Base-by-base conservation (phyloP, 1,140 invertebrate genomes). In the Steinernema khuongi region DNA sequence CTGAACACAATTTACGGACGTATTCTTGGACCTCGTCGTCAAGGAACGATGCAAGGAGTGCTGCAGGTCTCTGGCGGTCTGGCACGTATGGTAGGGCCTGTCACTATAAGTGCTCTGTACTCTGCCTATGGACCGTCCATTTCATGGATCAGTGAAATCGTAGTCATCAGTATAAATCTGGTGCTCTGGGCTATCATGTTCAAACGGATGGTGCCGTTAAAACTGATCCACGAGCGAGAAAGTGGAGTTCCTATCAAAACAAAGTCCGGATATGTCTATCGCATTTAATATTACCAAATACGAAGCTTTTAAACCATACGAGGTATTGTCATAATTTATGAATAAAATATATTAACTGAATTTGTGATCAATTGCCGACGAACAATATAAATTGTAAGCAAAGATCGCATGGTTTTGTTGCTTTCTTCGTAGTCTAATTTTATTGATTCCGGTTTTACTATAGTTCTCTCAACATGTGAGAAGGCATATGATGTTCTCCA, bases 1-100 rank as follows among this genome's bases (percentile, higher is more conserved):
- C 2, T 11, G 14, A 72, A 19, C 26, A 72, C 71, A 30, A 18
- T 72, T 1, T 72, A 29, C 31, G 44, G 41, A 26, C 22, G 60
- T 18, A 72, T 72, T 26, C 28, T 72, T 19, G 71, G 71, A 1
- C 28, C 22, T 7, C 71, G 44, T 28, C 11, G 44, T 11, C 71
- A 72, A 30, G 71, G 41, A 17, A 69, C 31, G 14, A 43, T 69
- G 28, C 71, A 72, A 26, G 36, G 44, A 71, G 44, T 72, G 4
- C 28, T 66, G 14, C 70, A 71, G 43, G 19, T 71, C 33, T 2
- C 41, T 22, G 70, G 70, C 67, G 43, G 70, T 68, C 14, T 71
- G 50, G 50, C 50, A 17, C 50, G 50, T 14, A 11, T 60, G 4
- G 19, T 60, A 4, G 50, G 50, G 11, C 50, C 50, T n/a, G 26